These are phyloP conservation scores for Drosophila mettleri DNA, from an alignment of 2,888 invertebrate species.

Conservation along the genomic window DNA sequence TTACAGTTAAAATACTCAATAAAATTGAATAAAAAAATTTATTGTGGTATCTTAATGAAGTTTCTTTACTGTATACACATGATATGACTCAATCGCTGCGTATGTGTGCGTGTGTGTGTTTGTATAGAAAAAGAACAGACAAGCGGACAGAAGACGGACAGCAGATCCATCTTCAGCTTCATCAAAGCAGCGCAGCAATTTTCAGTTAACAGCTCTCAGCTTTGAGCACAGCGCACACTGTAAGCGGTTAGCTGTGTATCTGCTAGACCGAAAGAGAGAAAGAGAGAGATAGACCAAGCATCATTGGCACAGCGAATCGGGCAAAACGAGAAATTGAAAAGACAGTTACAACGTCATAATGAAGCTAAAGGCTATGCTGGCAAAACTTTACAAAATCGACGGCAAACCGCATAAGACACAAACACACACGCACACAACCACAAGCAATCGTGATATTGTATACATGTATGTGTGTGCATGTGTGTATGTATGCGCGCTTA, in stretches of 20 bases:
- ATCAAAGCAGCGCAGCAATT: conserved; percentile 67
- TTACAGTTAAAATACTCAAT: not conserved
- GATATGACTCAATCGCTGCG: conserved; percentile 54
- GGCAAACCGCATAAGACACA: conserved; percentile 64
- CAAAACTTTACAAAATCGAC: conserved; percentile 69
- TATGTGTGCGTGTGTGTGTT: conserved; percentile 25
- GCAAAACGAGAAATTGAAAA: conserved; percentile 80
- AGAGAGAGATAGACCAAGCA: conserved; percentile 21
- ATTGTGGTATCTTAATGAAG: not conserved
- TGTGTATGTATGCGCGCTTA: conserved; percentile 33
- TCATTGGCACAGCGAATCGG: conserved; percentile 76
- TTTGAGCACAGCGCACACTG: conserved; percentile 20
- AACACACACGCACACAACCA: conserved; percentile 35
- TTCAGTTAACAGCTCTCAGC: conserved; percentile 67
- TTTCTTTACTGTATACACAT: conserved; percentile 20
- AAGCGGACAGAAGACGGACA: conserved; percentile 49
- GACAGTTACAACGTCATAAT: conserved; percentile 79
- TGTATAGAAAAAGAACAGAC: conserved; percentile 33
- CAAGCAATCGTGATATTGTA: conserved; percentile 34
- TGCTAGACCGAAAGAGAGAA: conserved; percentile 17
- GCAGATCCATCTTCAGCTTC: conserved; percentile 69
- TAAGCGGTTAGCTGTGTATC: conserved; percentile 51
- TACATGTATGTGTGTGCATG: conserved; percentile 17
- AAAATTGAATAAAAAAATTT: not conserved
- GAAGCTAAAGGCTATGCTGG: conserved; percentile 57